Conservation (phyloP, 2,113 vertebrate genomes). For the Vireo altiloquus region DNA sequence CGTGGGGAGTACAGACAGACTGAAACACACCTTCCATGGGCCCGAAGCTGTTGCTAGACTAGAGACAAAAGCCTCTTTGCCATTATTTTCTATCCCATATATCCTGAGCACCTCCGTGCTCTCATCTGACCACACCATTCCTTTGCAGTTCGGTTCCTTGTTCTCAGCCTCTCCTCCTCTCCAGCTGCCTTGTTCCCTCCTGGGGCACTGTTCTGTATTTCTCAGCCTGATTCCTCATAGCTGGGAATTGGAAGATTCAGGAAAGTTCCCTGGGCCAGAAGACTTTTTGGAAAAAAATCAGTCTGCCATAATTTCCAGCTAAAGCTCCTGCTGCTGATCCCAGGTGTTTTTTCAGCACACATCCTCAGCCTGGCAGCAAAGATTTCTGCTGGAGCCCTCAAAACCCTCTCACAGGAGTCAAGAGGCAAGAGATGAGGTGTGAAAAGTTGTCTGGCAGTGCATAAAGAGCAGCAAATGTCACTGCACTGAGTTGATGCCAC, state of each 20-base stretch:
- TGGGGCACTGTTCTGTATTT: not conserved
- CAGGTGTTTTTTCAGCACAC: not conserved
- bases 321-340: not conserved
- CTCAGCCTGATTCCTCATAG: not conserved
- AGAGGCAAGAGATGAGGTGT: not conserved
- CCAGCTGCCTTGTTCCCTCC: not conserved
- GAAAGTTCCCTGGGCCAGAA: not conserved
- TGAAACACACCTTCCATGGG: not conserved
- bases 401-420: not conserved
- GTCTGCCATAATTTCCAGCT: not conserved
- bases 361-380: not conserved
- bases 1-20: not conserved
- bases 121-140: not conserved
- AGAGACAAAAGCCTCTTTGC: not conserved
- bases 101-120: not conserved
- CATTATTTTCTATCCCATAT: not conserved
- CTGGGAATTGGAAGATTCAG: not conserved
- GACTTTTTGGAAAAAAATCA: not conserved
- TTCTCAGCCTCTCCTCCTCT: not conserved
- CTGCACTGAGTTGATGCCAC: not conserved
- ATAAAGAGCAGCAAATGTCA: constrained; percentile 24
- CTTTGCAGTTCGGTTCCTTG: not conserved
- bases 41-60: not conserved
- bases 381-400: not conserved
- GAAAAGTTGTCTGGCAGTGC: not conserved